Evolutionary conservation across 1,140 invertebrate genomes (phyloP).

Genomic region (Phthorimaea operculella): DNA sequence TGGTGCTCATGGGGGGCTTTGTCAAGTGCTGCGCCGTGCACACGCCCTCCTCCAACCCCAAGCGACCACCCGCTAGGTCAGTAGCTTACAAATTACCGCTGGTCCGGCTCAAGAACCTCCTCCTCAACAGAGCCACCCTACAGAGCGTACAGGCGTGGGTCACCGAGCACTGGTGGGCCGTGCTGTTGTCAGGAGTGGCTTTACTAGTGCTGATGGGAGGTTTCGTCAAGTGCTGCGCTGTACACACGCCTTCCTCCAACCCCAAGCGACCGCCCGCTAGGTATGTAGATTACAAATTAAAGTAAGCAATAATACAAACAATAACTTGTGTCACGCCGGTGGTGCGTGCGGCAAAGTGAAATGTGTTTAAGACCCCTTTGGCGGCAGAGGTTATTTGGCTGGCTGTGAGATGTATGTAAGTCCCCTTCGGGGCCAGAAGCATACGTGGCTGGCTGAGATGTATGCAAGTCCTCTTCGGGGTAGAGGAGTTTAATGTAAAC

Average conservation of each 20-base stretch:
- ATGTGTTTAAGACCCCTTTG: no score
- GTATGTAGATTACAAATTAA: slow-evolving; percentile 15
- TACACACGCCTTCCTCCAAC: slow-evolving; percentile 98
- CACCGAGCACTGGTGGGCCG: slow-evolving; percentile 97
- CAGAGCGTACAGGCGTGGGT: slow-evolving; percentile 88
- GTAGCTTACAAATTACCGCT: no score
- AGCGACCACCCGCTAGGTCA: slow-evolving; percentile 82
- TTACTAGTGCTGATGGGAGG: slow-evolving; percentile 96
- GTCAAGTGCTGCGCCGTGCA: slow-evolving; percentile 99
- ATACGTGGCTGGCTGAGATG: no score
- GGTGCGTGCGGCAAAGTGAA: no score
- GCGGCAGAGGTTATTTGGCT: no score
- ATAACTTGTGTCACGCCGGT: no score
- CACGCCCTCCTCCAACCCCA: slow-evolving; percentile 97
- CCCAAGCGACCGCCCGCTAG: slow-evolving; percentile 89
- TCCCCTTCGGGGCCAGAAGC: no score
- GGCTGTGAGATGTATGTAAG: no score
- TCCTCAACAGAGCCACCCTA: slow-evolving; percentile 93
- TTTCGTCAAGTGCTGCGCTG: slow-evolving; percentile 99
- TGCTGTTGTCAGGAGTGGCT: slow-evolving; percentile 89
- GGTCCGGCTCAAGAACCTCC: slow-evolving; percentile 94
- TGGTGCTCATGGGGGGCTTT: slow-evolving; percentile 98
- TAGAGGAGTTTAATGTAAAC: no score
- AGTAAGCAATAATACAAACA: no score
- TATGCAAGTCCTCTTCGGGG: no score